Base-by-base conservation (phyloP, 2,888 invertebrate genomes). In the Drosophila mettleri region DNA sequence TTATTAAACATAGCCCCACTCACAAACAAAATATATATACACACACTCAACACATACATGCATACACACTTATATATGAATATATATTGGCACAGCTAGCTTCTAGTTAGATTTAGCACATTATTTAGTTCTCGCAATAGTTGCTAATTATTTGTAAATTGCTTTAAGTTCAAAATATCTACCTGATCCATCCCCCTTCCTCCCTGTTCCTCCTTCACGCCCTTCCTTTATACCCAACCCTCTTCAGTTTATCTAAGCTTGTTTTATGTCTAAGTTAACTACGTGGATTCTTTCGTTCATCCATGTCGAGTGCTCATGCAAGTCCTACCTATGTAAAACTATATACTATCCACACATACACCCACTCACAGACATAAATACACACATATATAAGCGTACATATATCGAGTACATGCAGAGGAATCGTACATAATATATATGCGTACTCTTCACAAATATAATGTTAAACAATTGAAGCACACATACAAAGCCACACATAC, bases 61-160 rank as follows among this genome's bases (percentile, higher is more conserved):
- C 14, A 18, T 16, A 38, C 9, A 54, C 3, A 48, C 7, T 36
- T 38, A 58, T 12, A 39, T n/a, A 54, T 36, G 57, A 33, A 61
- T 61, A 53, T 63, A 45, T 76, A 88, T 80, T 76, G 77, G 86
- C 70, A 61, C 71, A 68, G 59, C 52, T 88, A 88, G 88, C 70
- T 62, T 78, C 43, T 86, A 86, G 72, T 62, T 88, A 88, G 83
- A 64, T 55, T 64, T 86, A 84, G 65, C 67, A 84, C 87, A 86
- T 87, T 78, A 61, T 84, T 84, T 84, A 84, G 83, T 84, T 84
- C 69, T 55, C 78, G 88, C 83, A 84, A 88, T 88, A 84, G 85
- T 66, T 78, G 71, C 64, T 81, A 86, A 84, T 78, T 83, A 86
- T 78, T 78, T 83, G 68, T 88, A 86, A 80, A 83, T 71, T 65